A percentile compares a stretch with the other conserved stretches of the same genome.
Evolutionary conservation across 2,113 vertebrate species (phyloP).

Genomic region (Prunella himalayana): DNA sequence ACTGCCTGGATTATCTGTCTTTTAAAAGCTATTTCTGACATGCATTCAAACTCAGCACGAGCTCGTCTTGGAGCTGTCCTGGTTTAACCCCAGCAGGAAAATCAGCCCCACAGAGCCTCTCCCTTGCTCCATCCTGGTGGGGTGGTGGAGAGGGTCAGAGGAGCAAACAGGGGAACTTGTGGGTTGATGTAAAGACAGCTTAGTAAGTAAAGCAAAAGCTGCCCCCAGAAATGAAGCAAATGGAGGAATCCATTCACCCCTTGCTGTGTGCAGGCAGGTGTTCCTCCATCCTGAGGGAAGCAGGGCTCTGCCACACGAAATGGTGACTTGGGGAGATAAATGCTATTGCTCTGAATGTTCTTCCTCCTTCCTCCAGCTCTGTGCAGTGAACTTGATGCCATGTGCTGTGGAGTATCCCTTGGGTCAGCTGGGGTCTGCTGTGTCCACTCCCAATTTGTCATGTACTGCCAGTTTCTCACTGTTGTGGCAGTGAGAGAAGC

Average conservation of each 20-base stretch:
- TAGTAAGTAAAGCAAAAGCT: background rate
- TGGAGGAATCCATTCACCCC: too few relatives aligned
- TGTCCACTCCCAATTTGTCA: background rate
- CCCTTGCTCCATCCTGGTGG: fast-evolving
- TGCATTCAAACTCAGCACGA: background rate
- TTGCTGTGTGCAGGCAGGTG: background rate
- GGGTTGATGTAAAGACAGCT: background rate
- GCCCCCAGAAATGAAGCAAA: background rate
- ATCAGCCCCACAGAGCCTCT: background rate
- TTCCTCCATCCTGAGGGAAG: background rate
- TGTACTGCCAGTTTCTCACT: background rate
- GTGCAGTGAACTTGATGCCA: background rate
- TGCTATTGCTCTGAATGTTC: background rate
- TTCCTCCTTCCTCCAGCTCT: background rate
- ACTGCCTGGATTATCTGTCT: background rate
- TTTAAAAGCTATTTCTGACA: background rate
- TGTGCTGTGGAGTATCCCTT: background rate
- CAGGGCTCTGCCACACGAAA: background rate
- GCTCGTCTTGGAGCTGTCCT: background rate
- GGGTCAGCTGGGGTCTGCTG: background rate
- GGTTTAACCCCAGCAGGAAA: background rate
- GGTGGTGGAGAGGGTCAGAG: background rate
- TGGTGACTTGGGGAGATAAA: background rate
- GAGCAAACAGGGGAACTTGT: background rate
- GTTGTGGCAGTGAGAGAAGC: fast-evolving